Percentiles rank a stretch among this genome's conserved stretches.
These are phyloP conservation scores for Solea senegalensis DNA, from an alignment of 2,113 vertebrate species.

Conservation along the genomic window DNA sequence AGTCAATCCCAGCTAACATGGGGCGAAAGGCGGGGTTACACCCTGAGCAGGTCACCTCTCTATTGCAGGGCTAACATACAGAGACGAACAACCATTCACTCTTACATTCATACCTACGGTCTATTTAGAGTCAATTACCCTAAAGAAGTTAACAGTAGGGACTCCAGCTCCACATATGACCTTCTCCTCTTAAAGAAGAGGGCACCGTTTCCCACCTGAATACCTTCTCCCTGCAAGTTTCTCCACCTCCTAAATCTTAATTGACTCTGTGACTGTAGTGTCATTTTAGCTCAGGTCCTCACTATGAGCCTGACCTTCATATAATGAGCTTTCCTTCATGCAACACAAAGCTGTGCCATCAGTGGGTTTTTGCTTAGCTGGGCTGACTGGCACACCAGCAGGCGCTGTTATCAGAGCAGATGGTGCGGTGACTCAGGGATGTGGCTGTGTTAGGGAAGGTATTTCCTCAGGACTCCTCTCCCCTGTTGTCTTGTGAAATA, in stretches of 20 bases:
- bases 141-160: too few species aligned
- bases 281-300: slow-evolving; percentile 6
- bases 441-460: slow-evolving; percentile 42
- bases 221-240: too few species aligned
- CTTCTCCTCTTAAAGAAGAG: too few species aligned
- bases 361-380: slow-evolving; percentile 26
- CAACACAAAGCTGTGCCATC: slow-evolving; percentile 21
- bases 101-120: too few species aligned
- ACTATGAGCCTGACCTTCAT: slow-evolving; percentile 31
- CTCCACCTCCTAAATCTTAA: background rate
- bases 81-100: too few species aligned
- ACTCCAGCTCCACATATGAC: too few species aligned
- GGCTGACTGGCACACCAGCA: slow-evolving; percentile 38
- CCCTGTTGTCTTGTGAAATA: slow-evolving; percentile 4
- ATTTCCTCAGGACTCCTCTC: slow-evolving; percentile 41
- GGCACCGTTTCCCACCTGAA: too few species aligned
- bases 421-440: slow-evolving; percentile 32
- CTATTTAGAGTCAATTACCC: too few species aligned
- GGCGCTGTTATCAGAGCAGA: slow-evolving; percentile 29
- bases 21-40: too few species aligned
- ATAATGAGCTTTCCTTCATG: slow-evolving; percentile 37
- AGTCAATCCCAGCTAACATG: too few species aligned
- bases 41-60: too few species aligned
- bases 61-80: too few species aligned
- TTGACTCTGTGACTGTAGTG: background rate